Evolutionary conservation across 1,140 invertebrate species (phyloP), one percentile per base, ranked within the genome.

Genomic region (Saccostrea echinata): DNA sequence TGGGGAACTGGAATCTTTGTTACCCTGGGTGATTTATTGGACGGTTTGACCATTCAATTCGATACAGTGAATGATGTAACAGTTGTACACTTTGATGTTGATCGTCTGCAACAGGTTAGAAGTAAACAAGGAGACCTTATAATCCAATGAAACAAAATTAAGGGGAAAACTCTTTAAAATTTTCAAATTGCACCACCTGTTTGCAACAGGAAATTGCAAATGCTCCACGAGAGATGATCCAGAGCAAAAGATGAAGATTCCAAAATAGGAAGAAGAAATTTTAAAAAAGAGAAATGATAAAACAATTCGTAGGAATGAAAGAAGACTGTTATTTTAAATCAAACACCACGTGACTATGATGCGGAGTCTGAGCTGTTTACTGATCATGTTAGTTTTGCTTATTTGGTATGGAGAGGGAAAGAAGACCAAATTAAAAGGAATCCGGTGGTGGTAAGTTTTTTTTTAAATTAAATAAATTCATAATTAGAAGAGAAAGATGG

Each of bases 381-480:
- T 76, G 68, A 30, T 76, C 68, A 76, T 76, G 27, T 76, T 76
- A 76, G 30, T 76, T 76, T 76, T 76, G 11, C 68, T 76, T 35
- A 76, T 76, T 33, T 76, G 64, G 33, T 61, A 84, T 35, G 91
- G 64, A 71, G 35, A 68, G 61, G 71, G 80, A 57, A 90, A 92
- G 83, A 89, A 89, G 84, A 51, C 85, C n/a, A 82, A 89, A 86
- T 80, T 88, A 64, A 91, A 91, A 87, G 91, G 91, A 71, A 90
- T 89, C 3, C 87, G 86, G 84, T 92, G 91, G 91, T 92, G 91
- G 91, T 92, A 86, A 89, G 91, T 91, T 85, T 16, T 33, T 33
- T 18, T 35, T n/a, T 53, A 27, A 53, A 80, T 80, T n/a, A 80
- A 21, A 21, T 18, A n/a, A 55, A 61, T 61, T n/a, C 18, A 21